These are phyloP conservation scores for Epirrhoe alternata DNA, from an alignment of 2,888 invertebrate genomes.

Conservation along the genomic window DNA sequence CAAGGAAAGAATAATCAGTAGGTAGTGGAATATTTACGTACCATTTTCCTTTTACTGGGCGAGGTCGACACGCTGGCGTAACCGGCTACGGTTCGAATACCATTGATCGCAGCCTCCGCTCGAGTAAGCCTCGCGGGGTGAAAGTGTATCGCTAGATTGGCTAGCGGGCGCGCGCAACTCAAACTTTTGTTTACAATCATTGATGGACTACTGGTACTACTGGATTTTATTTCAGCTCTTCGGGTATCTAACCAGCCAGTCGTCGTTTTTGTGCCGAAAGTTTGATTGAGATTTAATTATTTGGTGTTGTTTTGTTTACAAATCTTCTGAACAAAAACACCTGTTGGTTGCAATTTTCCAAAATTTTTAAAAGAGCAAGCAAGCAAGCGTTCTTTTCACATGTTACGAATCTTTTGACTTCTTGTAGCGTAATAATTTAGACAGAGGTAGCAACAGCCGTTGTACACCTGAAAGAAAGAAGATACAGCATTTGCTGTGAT, in stretches of 20 bases:
- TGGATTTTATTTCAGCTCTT: background rate
- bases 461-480: no score
- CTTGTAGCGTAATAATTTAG: no score
- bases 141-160: conserved; percentile 70
- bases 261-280: background rate
- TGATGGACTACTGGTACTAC: conserved; percentile 17
- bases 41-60: conserved; percentile 77
- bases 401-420: no score
- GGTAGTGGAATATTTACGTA: conserved; percentile 47
- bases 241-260: background rate
- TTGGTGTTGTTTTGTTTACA: background rate
- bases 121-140: conserved; percentile 66
- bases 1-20: background rate
- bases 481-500: no score
- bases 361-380: background rate
- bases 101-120: conserved; percentile 67
- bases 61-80: conserved; percentile 62
- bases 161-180: conserved; percentile 54
- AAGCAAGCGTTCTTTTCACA: background rate
- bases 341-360: background rate
- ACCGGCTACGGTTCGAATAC: conserved; percentile 57
- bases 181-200: conserved; percentile 47
- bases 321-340: conserved; percentile 1
- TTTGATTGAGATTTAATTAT: background rate
- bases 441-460: no score